Base-by-base conservation (phyloP, 1,140 invertebrate species). In the Lineus longissimus region DNA sequence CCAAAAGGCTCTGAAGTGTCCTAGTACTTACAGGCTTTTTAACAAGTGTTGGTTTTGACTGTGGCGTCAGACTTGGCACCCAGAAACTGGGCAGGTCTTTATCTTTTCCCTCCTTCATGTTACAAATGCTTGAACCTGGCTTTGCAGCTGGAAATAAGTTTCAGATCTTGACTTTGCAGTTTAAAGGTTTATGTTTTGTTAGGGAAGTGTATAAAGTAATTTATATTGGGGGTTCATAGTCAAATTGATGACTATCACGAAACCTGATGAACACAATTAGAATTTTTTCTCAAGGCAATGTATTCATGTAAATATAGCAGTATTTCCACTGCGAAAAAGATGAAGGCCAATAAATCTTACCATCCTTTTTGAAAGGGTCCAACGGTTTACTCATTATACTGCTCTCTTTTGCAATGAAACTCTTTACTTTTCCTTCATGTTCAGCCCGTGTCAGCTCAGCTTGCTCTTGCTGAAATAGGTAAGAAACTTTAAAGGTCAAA, bases 71-170 rank as follows among this genome's bases (percentile, higher is more conserved):
- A 1, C 91, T 91, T 11, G 97, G 96, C 62, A 98, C 87, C 97
- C 97, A 99, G 82, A 98, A 99, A 84, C 94, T 97, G 0, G 95
- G 95, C 40, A 98, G 83, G 65, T 88, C 78, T 74, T 91, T 93
- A 25, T 87, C 86, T 54, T 83, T 82, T 0, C 86, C 76, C 11
- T 70, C 64, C 11, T 69, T 64, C 76, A 81, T 79, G 61, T 81
- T 81, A n/a, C 65, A 70, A 15, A 81, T 45, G 47, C 68, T 69
- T 36, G 33, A 7, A 4, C 33, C 33, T 7, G 33, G 33, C 33
- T 36, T 36, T 19, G 55, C 51, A 15, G 58, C n/a, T 36, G 33
- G 33, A 36, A 36, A 15, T 36, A n/a, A n/a, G n/a, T n/a, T n/a
- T n/a, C n/a, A n/a, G n/a, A n/a, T n/a, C n/a, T n/a, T n/a, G n/a